A percentile compares a stretch with the other conserved stretches of the same genome.
Evolutionary conservation across 2,888 invertebrate species (phyloP).

Genomic region (Elysia crispata): DNA sequence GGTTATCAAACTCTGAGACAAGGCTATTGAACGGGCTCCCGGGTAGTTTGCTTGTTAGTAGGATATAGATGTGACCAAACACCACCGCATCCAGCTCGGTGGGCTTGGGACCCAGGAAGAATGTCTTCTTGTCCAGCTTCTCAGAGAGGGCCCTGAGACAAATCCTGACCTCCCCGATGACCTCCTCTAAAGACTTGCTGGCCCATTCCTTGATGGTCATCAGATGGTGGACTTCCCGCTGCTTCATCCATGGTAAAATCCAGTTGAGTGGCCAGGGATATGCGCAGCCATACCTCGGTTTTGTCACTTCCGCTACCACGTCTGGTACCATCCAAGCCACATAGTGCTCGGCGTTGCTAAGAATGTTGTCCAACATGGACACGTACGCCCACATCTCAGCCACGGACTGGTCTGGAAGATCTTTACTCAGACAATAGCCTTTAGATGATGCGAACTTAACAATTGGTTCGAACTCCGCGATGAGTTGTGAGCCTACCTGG

Average conservation of each 20-base stretch:
- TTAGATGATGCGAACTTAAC: conserved; percentile 92
- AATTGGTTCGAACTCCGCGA: conserved; percentile 94
- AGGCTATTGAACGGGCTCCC: conserved; percentile 88
- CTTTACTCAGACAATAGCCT: conserved; percentile 86
- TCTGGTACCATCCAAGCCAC: conserved; percentile 90
- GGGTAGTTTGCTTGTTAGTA: conserved; percentile 92
- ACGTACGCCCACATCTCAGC: conserved; percentile 96
- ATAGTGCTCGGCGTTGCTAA: conserved; percentile 94
- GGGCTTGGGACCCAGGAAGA: conserved; percentile 87
- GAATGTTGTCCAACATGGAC: conserved; percentile 88
- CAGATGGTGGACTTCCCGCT: conserved; percentile 82
- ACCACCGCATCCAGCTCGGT: conserved; percentile 97
- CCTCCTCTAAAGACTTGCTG: conserved; percentile 81
- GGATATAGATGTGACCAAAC: conserved; percentile 97
- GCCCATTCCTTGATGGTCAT: conserved; percentile 90
- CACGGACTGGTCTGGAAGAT: conserved; percentile 86
- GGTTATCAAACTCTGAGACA: conserved; percentile 85
- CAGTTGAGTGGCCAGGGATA: conserved; percentile 95
- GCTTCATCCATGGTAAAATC: conserved; percentile 88
- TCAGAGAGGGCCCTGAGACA: conserved; percentile 93
- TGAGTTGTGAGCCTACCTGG: conserved; percentile 90
- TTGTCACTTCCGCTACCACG: conserved; percentile 88
- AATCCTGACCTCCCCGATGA: conserved; percentile 84
- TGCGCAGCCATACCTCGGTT: conserved; percentile 89
- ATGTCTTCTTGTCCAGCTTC: conserved; percentile 87